Evolutionary conservation across 2,113 vertebrate genomes (phyloP), one percentile per base, ranked within the genome.

Genomic region (Pagrus major): DNA sequence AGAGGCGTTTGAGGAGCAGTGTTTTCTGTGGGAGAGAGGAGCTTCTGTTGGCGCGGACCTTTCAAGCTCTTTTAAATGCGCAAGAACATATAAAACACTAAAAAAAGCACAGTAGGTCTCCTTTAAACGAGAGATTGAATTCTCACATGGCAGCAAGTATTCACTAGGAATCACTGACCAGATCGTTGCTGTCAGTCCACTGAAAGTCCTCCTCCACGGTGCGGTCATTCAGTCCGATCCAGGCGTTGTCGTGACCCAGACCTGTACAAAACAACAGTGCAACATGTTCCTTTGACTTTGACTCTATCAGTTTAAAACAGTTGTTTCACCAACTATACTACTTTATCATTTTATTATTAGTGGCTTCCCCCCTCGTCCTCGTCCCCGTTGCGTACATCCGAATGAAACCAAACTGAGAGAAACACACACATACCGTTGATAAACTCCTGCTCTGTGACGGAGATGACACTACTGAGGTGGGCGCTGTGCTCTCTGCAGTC

Each of bases 141-240:
- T 44, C 10, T 52, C 7, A 51, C 3, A 27, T 6, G 14, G 29
- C 16, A 7, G 35, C 20, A 54, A 42, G n/a, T 12, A 6, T 18
- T 25, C 4, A 78, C 2, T 54, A 27, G 20, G 14, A 52, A 56
- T 51, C 20, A 88, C 96, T 95, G 83, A 98, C 98, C 96, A 97
- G 86, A 46, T 92, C 97, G 0, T 95, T 96, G 90, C 93, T 94
- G 81, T 99, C 98, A 0, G 97, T 99, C 98, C 98, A 99, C 91
- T 99, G 97, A 91, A 99, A 99, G 72, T 99, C 98, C 39, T 97
- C 96, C 86, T 99, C 98, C 80, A 99, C 97, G 0, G 97, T 99
- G 69, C 97, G 93, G 89, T 99, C 97, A 0, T 98, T 99, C 71
- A 99, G 92, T 29, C 98, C 97, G 0, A 99, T 96, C 98, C 98